Conservation (phyloP, 2,888 invertebrate species). For the Machimus rusticus region DNA sequence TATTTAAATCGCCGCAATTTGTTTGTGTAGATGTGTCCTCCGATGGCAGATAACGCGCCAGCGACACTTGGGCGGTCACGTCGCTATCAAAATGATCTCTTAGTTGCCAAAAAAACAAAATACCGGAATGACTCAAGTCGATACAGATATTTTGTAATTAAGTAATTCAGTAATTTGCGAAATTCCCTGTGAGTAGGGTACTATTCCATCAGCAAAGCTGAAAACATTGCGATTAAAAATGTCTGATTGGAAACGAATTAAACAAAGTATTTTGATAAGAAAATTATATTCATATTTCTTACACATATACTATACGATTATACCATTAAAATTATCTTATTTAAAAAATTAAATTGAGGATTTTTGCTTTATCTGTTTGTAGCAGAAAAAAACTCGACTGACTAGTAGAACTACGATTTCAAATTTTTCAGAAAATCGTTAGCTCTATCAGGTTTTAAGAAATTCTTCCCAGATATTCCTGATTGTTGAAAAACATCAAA, state of each 20-base stretch:
- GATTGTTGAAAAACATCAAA: too few species aligned
- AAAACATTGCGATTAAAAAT: background rate
- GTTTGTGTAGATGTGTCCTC: constrained; percentile 38
- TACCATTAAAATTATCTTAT: too few species aligned
- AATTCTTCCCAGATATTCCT: too few species aligned
- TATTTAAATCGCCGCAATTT: constrained; percentile 40
- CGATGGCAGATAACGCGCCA: constrained; percentile 8
- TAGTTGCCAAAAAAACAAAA: background rate
- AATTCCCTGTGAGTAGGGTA: background rate
- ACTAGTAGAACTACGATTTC: too few species aligned
- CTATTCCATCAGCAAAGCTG: background rate
- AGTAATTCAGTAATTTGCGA: background rate
- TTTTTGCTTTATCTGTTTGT: too few species aligned
- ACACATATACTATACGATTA: too few species aligned
- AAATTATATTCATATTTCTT: too few species aligned
- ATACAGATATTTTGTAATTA: background rate
- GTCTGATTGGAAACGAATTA: background rate
- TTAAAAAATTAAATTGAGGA: too few species aligned
- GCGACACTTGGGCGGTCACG: background rate
- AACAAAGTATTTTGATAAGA: too few species aligned
- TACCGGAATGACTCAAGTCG: background rate
- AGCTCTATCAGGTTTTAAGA: too few species aligned
- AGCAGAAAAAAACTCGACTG: too few species aligned
- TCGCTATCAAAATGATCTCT: background rate
- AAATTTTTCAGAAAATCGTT: too few species aligned